Evolutionary conservation across 2,113 vertebrate genomes (phyloP).

Genomic region (Ranitomeya variabilis): DNA sequence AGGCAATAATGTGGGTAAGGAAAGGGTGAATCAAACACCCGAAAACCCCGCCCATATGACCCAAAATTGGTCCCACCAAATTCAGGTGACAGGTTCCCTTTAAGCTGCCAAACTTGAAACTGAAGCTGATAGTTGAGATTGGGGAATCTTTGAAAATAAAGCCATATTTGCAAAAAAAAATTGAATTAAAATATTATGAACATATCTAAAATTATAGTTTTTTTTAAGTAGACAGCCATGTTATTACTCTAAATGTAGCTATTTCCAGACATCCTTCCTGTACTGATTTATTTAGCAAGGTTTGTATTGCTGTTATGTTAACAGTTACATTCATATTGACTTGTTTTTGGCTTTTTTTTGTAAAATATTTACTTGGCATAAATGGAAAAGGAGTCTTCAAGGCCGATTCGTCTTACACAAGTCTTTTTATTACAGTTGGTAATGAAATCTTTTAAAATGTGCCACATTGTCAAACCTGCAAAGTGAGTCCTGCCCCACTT

Average conservation of each 20-base stretch:
- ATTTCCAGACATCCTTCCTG: background rate
- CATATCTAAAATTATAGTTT: no score
- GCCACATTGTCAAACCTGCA: constrained; percentile 21
- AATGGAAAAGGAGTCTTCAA: background rate
- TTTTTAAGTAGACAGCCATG: no score
- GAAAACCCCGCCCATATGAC: no score
- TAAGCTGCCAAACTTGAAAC: no score
- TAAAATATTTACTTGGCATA: background rate
- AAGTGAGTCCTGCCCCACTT: background rate
- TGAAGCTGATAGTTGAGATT: no score
- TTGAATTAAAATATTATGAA: no score
- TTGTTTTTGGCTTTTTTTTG: background rate
- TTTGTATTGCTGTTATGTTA: background rate
- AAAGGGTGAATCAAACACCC: no score
- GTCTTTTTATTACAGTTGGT: background rate
- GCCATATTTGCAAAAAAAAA: no score
- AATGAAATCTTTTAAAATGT: constrained; percentile 8
- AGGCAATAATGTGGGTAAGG: no score
- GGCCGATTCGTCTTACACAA: background rate
- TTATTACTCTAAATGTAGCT: background rate
- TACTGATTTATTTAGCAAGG: background rate
- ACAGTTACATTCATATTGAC: background rate
- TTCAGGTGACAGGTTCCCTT: no score
- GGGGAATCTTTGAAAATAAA: no score
- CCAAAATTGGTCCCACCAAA: no score